Evolutionary conservation across 2,797 vertebrate species (phyloP), one percentile per base, ranked within the genome.

Genomic region (Lagorchestes hirsutus): DNA sequence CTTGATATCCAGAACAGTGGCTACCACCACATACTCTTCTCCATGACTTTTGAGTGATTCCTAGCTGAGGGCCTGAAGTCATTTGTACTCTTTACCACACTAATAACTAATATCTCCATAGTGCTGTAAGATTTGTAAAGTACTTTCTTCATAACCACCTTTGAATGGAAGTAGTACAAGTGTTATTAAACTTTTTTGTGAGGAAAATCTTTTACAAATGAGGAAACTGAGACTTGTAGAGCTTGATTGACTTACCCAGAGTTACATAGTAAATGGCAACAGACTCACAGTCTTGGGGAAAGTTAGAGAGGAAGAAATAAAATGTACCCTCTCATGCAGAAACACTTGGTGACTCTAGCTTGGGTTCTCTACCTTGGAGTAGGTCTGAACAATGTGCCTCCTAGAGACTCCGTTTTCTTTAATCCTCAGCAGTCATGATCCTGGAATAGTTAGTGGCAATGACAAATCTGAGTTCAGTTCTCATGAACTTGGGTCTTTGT

Each of bases 1-100:
- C 50, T 95, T 94, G 92, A 96, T 93, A 22, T 93, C 27, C 92
- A 62, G 92, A 57, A 90, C 93, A 94, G 91, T 93, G 54, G 28
- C 82, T 93, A 1, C 95, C 34, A 94, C 90, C 40, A 54, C 1
- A 12, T 91, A 74, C 54, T 96, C 97, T 97, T 74, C n/a, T 74
- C n/a, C n/a, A 74, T 82, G 4, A 40, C n/a, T 82, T 74, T 40
- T 40, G 67, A 74, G 28, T 40, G 67, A 74, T 74, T 74, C 16
- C 34, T 6, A 40, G 16, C n/a, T n/a, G n/a, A 8, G 14, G 67
- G 67, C n/a, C n/a, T 82, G n/a, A 82, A 82, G n/a, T 40, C n/a
- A 24, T 74, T 62, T 46, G 40, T 82, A 2, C 1, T 82, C n/a
- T 82, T 82, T 0, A 46, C n/a, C 18, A 82, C 24, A 82, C 59